phyloP scores from a whole-genome alignment of 2,888 invertebrate species.

The Rhorus exstirpatorius region DNA sequence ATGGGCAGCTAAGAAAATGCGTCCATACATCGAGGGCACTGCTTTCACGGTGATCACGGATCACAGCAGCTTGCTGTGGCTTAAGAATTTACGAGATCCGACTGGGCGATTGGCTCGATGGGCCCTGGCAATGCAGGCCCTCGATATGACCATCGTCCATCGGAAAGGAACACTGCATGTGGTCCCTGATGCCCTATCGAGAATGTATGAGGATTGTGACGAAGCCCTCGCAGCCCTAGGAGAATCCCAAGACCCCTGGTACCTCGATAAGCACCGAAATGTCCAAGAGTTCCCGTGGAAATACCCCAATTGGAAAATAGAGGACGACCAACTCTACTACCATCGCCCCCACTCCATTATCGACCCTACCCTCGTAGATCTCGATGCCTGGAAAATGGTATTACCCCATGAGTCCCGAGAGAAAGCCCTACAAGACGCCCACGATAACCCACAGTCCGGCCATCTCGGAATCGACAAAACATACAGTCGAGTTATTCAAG shows the following conservation, averaged over 20 bases:
- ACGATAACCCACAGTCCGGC: neutral
- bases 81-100: neutral
- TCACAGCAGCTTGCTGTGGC: slow-evolving; percentile 9
- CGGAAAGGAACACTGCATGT: slow-evolving; percentile 58
- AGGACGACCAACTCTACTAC: slow-evolving; percentile 33
- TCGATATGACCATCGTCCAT: slow-evolving; percentile 61
- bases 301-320: slow-evolving; percentile 50
- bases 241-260: slow-evolving; percentile 33
- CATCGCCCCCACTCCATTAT: slow-evolving; percentile 14
- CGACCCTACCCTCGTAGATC: slow-evolving; percentile 9
- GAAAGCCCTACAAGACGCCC: neutral
- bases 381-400: no score
- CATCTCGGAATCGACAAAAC: slow-evolving; percentile 5
- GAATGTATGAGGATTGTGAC: neutral
- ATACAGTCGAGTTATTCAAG: neutral
- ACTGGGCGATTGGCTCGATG: neutral
- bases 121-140: slow-evolving; percentile 11
- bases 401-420: no score
- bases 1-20: slow-evolving; percentile 62
- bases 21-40: slow-evolving; percentile 69
- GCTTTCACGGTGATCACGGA: slow-evolving; percentile 70
- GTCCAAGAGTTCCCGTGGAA: slow-evolving; percentile 21
- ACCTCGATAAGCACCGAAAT: neutral
- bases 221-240: neutral
- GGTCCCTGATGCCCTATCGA: slow-evolving; percentile 66